These are phyloP conservation scores for Merops nubicus DNA, from an alignment of 2,113 vertebrate species.

Conservation along the genomic window DNA sequence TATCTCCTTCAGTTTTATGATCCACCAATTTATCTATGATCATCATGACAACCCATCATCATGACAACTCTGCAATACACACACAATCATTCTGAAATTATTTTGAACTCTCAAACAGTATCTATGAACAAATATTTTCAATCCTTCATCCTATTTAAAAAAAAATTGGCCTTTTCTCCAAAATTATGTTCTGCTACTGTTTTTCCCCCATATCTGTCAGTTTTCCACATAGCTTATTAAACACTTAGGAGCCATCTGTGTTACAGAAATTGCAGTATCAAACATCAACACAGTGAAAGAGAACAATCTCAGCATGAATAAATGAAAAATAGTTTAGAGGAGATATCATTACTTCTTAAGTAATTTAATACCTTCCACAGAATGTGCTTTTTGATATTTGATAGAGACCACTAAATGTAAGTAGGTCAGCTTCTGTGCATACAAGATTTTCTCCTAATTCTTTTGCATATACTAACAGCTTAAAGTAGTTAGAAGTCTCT, in stretches of 20 bases:
- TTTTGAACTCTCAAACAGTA: background rate
- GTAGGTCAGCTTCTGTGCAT: background rate
- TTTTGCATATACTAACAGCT: background rate
- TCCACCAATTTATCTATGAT: background rate
- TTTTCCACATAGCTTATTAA: background rate
- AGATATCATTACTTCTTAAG: background rate
- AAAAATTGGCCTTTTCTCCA: background rate
- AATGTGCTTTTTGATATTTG: background rate
- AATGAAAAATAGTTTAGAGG: background rate
- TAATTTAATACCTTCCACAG: background rate
- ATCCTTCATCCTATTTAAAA: background rate
- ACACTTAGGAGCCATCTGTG: background rate
- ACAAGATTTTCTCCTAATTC: constrained; percentile 1
- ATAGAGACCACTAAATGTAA: background rate
- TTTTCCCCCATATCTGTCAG: background rate
- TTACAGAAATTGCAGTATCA: background rate
- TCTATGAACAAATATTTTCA: background rate
- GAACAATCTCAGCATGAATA: background rate
- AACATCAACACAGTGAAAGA: background rate
- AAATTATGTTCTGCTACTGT: background rate
- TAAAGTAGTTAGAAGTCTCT: background rate
- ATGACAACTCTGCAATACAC: background rate
- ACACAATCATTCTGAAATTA: background rate
- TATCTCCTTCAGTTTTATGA: background rate
- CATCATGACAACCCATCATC: background rate